Conservation (phyloP, 37 sponge, comb jelly and placozoan genomes). For the Bolinopsis microptera region DNA sequence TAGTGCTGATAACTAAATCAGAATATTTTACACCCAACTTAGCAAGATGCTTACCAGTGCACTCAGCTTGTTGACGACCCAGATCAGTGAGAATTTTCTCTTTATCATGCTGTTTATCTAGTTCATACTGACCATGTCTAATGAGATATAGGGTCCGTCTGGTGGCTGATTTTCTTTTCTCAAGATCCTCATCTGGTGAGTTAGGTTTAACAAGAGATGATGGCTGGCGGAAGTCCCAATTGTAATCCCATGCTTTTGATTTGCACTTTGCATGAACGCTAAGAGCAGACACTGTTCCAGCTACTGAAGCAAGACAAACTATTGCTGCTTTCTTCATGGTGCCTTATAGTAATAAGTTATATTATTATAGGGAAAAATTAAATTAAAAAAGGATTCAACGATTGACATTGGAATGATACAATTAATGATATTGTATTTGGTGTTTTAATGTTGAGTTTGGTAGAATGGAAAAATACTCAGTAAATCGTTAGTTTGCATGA, state of each 20-base stretch:
- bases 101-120: background rate
- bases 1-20: background rate
- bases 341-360: no score
- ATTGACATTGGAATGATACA: no score
- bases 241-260: background rate
- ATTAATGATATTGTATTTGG: no score
- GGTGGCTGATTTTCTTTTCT: background rate
- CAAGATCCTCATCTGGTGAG: background rate
- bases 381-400: no score
- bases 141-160: background rate
- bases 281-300: background rate
- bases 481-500: no score
- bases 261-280: background rate
- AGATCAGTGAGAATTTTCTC: background rate
- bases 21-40: constrained; percentile 32
- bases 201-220: background rate
- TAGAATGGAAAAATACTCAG: no score
- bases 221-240: constrained; percentile 17
- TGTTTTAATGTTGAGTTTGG: no score
- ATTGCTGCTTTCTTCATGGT: background rate
- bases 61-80: constrained; percentile 35
- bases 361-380: no score
- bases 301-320: background rate
- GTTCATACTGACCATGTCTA: constrained; percentile 31
- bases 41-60: constrained; percentile 26